Base-by-base conservation (phyloP, 2,797 vertebrate genomes). In the Chromis chromis region DNA sequence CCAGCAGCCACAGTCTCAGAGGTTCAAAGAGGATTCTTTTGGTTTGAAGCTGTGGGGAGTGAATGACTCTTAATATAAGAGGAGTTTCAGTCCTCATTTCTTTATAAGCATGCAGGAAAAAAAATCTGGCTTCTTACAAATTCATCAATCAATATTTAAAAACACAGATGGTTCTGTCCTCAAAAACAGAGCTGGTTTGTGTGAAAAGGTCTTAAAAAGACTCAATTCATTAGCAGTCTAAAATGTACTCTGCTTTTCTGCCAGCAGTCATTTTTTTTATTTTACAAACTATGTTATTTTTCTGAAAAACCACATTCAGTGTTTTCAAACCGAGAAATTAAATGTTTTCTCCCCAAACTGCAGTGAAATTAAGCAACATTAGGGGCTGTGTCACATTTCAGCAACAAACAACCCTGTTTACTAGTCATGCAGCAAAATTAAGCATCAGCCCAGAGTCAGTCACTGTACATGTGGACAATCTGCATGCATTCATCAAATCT, bases 101-200 rank as follows among this genome's bases (percentile, higher is more conserved):
- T 62, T 72, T 40, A 71, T 67, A 68, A 73, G 21, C 58, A 48
- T 7, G 5, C 17, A 56, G 61, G 17, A 58, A 48, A 42, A 22
- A 16, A 59, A 66, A 46, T 53, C 36, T 42, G 39, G 48, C n/a
- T 55, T 76, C 28, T 70, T 50, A 14, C 25, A 74, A 74, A 71
- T 58, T 55, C 58, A 67, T 63, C 6, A 58, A 66, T 82, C 73
- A 84, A 82, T 82, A 84, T 81, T 84, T 71, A 1, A 84, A 84
- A 36, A 65, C 62, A 73, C 79, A 81, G 76, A 85, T 81, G 78
- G 40, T 65, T 71, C 22, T 40, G 28, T 69, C 7, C 46, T 74
- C 24, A 49, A 62, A 81, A 63, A 73, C 12, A 22, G 40, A 68
- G 39, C 4, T 14, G 60, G 27, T 11, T 53, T 70, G 22, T 21